A percentile compares a stretch with the other conserved stretches of the same genome.
Conservation (phyloP, 2,888 invertebrate species). For the Bellardia pandia region DNA sequence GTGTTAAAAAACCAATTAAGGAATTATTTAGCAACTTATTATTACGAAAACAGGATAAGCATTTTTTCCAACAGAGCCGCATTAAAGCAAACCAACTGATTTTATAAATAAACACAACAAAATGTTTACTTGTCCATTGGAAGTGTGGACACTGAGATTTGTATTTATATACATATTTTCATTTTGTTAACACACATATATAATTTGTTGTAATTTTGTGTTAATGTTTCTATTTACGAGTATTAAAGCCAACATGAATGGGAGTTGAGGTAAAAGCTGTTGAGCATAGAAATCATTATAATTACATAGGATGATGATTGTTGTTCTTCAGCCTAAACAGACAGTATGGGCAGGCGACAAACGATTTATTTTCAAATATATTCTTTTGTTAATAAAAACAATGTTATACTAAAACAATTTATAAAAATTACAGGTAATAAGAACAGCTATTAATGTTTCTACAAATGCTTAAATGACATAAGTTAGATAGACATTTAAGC, state of each 20-base stretch:
- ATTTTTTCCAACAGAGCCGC: no score
- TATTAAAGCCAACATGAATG: neutral
- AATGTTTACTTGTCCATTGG: no score
- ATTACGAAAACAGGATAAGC: no score
- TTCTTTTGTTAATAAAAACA: neutral
- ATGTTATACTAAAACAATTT: neutral
- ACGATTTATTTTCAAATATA: neutral
- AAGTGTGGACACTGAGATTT: no score
- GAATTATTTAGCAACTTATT: no score
- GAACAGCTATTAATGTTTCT: neutral
- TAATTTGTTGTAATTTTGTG: neutral
- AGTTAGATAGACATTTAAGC: no score
- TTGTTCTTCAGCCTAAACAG: neutral
- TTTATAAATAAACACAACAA: no score
- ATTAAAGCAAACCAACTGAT: no score
- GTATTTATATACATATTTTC: no score
- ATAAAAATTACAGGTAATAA: slow-evolving; percentile 4
- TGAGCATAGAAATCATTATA: slow-evolving; percentile 13
- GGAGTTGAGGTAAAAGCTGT: neutral
- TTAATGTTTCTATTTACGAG: neutral
- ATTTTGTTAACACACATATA: neutral
- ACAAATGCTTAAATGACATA: no score
- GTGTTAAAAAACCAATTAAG: no score
- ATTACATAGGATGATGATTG: neutral
- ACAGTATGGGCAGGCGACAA: neutral